Percentiles rank a stretch among this genome's conserved stretches.
Evolutionary conservation across 35 echinoderm and acorn worm genomes (phyloP).

Genomic region (Ophiothrix spiculata): DNA sequence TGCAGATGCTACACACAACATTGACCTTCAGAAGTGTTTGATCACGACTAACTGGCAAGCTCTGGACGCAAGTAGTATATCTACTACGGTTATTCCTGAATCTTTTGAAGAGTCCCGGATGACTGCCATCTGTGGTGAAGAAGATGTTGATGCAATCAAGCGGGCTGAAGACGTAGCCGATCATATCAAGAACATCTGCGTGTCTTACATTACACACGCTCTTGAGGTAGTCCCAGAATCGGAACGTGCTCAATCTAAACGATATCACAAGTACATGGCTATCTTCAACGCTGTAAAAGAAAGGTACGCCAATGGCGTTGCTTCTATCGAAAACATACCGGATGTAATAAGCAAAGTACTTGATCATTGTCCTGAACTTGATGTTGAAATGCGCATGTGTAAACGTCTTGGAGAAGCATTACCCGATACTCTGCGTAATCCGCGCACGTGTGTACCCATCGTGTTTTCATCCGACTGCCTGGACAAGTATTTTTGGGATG

Average conservation of each 20-base stretch:
- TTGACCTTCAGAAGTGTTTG: constrained; percentile 61
- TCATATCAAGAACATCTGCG: constrained; percentile 60
- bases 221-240: constrained; percentile 57
- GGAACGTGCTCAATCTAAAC: constrained; percentile 41
- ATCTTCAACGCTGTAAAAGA: constrained; percentile 21
- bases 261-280: constrained; percentile 32
- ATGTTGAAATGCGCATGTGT: constrained; percentile 65
- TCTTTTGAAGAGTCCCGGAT: constrained; percentile 60
- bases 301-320: background rate
- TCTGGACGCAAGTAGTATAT: constrained; percentile 24
- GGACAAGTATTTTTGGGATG: constrained; percentile 78
- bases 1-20: constrained; percentile 15
- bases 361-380: constrained; percentile 56
- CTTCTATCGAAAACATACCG: constrained; percentile 60
- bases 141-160: constrained; percentile 51
- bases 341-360: constrained; percentile 55
- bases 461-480: constrained; percentile 83
- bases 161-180: constrained; percentile 54
- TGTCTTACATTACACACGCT: constrained; percentile 79
- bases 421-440: constrained; percentile 74
- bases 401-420: constrained; percentile 80
- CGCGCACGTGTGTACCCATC: constrained; percentile 64
- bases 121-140: constrained; percentile 20
- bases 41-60: constrained; percentile 73
- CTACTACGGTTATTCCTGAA: constrained; percentile 54